Base-by-base conservation (phyloP, 1,140 invertebrate genomes). In the Dendroctonus valens region DNA sequence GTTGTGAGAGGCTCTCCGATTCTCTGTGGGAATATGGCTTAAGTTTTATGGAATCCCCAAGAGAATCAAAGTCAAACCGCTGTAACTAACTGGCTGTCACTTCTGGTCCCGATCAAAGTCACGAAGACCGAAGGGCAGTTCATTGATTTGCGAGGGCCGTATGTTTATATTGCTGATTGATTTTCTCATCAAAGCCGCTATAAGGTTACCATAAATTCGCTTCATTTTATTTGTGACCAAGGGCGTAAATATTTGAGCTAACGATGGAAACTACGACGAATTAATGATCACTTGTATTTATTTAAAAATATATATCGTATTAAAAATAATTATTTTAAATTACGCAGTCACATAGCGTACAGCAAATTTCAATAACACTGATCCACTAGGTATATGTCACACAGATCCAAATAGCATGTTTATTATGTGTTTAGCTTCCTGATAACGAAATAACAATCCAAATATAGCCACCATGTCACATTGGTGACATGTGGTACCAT, bases 71-170 rank as follows among this genome's bases (percentile, higher is more conserved):
- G 65, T 67, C 65, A 67, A 70, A 70, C 69, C 69, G 60, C 65
- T 54, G 65, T 70, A 70, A 70, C 69, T 67, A 70, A 67, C 69
- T 61, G 60, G 59, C 65, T 67, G 69, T 70, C 69, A 67, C 58
- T 67, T 67, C n/a, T 67, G 41, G 37, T 66, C 15, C 52, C 14
- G 58, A 38, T 51, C 58, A 54, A 8, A 51, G 50, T 58, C 14
- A 48, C 49, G 58, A 53, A 40, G 46, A 41, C 41, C 53, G 44
- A 44, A 41, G 53, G 52, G 15, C 62, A 46, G 62, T n/a, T 57
- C 46, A 65, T 65, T 65, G 64, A 59, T 65, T 65, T 42, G 63
- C 42, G n/a, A 7, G 39, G 62, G 44, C 15, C 6, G 50, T 26
- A 42, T 49, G 53, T 65, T 57, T 58, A 65, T 59, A 46, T 59